A percentile compares a stretch with the other conserved stretches of the same genome.
These are phyloP conservation scores for Pantelozetes paolii DNA, from an alignment of 2,888 invertebrate species.

Conservation along the genomic window DNA sequence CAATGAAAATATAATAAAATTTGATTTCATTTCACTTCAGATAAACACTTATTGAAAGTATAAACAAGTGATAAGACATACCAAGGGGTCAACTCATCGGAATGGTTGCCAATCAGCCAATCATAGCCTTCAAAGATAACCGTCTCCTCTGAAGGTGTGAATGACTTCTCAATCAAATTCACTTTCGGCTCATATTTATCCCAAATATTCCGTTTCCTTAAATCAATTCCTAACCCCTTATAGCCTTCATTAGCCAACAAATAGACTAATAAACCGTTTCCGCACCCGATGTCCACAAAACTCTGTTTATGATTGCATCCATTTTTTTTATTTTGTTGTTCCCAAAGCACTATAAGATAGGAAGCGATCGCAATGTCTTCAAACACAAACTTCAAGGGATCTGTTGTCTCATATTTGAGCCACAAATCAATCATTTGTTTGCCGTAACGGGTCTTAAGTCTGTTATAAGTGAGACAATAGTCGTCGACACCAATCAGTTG, in stretches of 20 bases:
- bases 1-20: too few relatives aligned
- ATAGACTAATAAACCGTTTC: slow-evolving; percentile 88
- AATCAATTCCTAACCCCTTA: slow-evolving; percentile 73
- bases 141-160: slow-evolving; percentile 65
- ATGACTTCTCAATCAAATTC: slow-evolving; percentile 57
- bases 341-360: slow-evolving; percentile 77
- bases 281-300: slow-evolving; percentile 94
- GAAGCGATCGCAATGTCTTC: slow-evolving; percentile 93
- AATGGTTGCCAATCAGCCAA: slow-evolving; percentile 98
- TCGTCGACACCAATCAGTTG: slow-evolving; percentile 63
- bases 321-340: slow-evolving; percentile 57
- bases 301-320: slow-evolving; percentile 56
- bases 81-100: slow-evolving; percentile 99
- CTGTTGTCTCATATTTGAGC: slow-evolving; percentile 67
- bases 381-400: slow-evolving; percentile 88
- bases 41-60: too few relatives aligned
- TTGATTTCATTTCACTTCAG: too few relatives aligned
- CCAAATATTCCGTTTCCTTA: slow-evolving; percentile 83
- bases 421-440: slow-evolving; percentile 65
- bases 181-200: slow-evolving; percentile 62
- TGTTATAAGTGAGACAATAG: slow-evolving; percentile 68
- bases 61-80: neutral
- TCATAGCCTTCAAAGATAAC: slow-evolving; percentile 66
- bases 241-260: slow-evolving; percentile 74
- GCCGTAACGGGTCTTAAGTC: slow-evolving; percentile 73